Conservation (phyloP, 2,113 vertebrate species). For the Plecturocebus donacophilus region DNA sequence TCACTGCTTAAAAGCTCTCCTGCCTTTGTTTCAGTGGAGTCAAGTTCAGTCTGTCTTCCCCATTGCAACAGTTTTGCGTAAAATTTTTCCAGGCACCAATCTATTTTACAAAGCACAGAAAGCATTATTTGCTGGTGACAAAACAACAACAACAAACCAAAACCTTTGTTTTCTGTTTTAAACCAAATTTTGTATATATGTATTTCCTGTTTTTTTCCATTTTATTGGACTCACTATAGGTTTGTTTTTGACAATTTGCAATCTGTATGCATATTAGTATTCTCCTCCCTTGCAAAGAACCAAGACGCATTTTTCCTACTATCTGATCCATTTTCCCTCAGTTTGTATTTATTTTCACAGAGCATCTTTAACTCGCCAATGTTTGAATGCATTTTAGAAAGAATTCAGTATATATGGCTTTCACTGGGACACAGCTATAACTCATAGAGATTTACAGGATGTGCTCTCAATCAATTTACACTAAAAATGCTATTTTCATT, state of each 20-base stretch:
- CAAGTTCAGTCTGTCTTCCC: too few species aligned
- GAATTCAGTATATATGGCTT: background rate
- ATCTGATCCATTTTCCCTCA: background rate
- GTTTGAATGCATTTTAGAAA: conserved; percentile 2
- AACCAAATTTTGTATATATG: background rate
- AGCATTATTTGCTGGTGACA: background rate
- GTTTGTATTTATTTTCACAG: background rate
- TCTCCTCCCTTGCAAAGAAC: background rate
- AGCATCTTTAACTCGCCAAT: background rate
- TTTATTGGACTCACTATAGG: background rate
- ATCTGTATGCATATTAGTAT: background rate
- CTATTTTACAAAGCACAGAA: background rate
- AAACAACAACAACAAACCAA: background rate
- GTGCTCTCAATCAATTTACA: conserved; percentile 34
- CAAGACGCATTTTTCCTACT: background rate
- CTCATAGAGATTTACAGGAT: conserved; percentile 14
- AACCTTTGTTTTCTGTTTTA: background rate
- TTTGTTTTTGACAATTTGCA: background rate
- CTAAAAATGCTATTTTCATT: conserved; percentile 1
- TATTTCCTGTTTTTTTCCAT: background rate
- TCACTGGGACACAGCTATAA: background rate
- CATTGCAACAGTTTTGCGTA: background rate
- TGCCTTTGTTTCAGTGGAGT: too few species aligned
- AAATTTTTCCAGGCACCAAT: background rate
- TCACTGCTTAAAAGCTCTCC: too few species aligned